Evolutionary conservation across 2,797 vertebrate species (phyloP), one percentile per base, ranked within the genome.

Genomic region (Bucorvus abyssinicus): DNA sequence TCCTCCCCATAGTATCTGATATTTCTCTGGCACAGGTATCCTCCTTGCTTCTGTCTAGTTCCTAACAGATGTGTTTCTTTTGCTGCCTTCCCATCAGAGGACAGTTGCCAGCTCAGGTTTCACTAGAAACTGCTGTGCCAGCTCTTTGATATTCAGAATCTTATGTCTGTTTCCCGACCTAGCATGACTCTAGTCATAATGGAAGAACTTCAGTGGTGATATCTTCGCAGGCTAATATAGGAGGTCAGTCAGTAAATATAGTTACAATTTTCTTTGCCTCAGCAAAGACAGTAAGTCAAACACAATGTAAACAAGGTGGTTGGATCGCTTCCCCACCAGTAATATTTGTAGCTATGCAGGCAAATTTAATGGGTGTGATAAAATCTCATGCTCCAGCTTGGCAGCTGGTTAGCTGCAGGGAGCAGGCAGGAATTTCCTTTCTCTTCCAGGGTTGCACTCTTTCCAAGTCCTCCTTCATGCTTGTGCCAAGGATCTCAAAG

Each of bases 381-480:
- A 92, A 90, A 96, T 90, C 94, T 95, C 81, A 55, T 59, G 69
- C 63, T 96, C 59, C 79, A 65, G 81, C 90, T 87, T 97, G 93
- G 84, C 90, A 95, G 90, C 93, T 95, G 94, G 76, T 87, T 94
- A 91, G 93, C 94, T 96, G 90, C 86, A 86, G 92, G 94, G 93
- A 61, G 92, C 84, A 95, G 81, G 84, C 76, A 95, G 96, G 94
- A 97, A 92, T 95, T 96, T 96, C 78, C 81, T 95, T 90, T 93
- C 84, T 92, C 24, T 68, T 96, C 88, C 84, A 89, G 64, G 16
- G 27, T 26, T 95, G 17, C 53, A 30, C 34, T 30, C 75, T 59
- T 84, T 93, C 90, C 90, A 92, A 94, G 68, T 85, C 42, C 75
- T 96, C 56, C 84, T 90, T 87, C 86, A 11, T 74, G 57, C 61